Percentiles rank a stretch among this genome's conserved stretches.
Evolutionary conservation across 2,113 vertebrate species (phyloP).

Genomic region (Bathybates hornii): DNA sequence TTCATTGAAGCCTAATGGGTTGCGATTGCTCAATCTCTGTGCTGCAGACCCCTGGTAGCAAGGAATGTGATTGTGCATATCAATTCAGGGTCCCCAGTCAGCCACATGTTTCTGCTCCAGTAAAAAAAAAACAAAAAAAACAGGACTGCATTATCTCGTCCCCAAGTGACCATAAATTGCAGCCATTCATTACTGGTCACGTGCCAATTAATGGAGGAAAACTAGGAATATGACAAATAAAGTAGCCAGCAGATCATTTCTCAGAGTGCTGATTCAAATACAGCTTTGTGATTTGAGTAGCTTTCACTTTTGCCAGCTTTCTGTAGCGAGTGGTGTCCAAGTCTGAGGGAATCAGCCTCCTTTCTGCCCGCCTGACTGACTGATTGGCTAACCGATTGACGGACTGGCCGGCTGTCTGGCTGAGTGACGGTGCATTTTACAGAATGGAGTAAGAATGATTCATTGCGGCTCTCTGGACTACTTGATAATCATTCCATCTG

Average conservation of each 20-base stretch:
- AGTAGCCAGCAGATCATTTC: neutral
- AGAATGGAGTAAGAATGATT: conserved; percentile 52
- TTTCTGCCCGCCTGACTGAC: conserved; percentile 15
- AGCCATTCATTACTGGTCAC: conserved; percentile 31
- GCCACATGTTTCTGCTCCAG: conserved; percentile 14
- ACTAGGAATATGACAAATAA: conserved; percentile 28
- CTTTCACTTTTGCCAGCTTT: conserved; percentile 28
- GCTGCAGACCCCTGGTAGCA: conserved; percentile 38
- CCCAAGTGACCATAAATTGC: conserved; percentile 46
- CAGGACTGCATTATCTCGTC: neutral
- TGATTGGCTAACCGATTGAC: neutral
- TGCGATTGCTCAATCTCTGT: conserved; percentile 56
- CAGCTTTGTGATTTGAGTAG: conserved; percentile 2
- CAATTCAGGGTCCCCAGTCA: conserved; percentile 28
- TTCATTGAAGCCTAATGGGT: conserved; percentile 56
- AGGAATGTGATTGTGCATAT: conserved; percentile 62
- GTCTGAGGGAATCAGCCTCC: neutral
- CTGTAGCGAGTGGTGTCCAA: neutral
- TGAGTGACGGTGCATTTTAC: conserved; percentile 49
- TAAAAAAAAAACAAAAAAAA: neutral
- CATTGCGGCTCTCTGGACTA: conserved; percentile 42
- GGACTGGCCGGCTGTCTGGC: neutral
- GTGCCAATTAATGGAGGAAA: conserved; percentile 35
- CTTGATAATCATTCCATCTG: conserved; percentile 68
- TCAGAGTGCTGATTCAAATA: neutral